Evolutionary conservation across 2,888 invertebrate species (phyloP).

Genomic region (Penaeus monodon): DNA sequence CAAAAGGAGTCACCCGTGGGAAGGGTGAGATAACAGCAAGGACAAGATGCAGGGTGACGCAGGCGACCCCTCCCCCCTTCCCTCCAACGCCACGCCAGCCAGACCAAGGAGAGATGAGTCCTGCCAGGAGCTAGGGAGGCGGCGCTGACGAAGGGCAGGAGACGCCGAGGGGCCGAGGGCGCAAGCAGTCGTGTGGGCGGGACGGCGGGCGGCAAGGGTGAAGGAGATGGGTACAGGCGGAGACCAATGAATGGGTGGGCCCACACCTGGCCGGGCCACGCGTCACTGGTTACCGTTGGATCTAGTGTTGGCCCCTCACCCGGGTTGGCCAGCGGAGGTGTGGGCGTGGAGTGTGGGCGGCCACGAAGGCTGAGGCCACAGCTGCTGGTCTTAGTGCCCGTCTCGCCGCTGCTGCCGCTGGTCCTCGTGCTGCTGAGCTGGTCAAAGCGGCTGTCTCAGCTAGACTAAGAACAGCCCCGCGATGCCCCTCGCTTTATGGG

Average conservation of each 20-base stretch:
- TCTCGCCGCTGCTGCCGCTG: neutral
- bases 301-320: neutral
- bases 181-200: neutral
- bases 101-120: too few species aligned
- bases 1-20: too few species aligned
- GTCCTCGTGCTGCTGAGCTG: slow-evolving; percentile 10
- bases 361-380: neutral
- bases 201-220: slow-evolving; percentile 1
- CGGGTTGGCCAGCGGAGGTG: neutral
- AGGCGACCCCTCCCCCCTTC: too few species aligned
- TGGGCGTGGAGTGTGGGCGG: slow-evolving; percentile 15
- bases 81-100: too few species aligned
- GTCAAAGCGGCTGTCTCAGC: slow-evolving; percentile 27
- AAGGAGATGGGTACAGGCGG: neutral
- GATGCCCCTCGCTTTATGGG: slow-evolving; percentile 25
- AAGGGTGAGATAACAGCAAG: too few species aligned
- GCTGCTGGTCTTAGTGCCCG: slow-evolving; percentile 18
- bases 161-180: slow-evolving; percentile 11
- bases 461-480: slow-evolving; percentile 17
- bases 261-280: slow-evolving; percentile 13
- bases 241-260: slow-evolving; percentile 26
- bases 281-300: slow-evolving; percentile 12
- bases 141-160: neutral
- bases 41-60: too few species aligned
- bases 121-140: neutral